These are phyloP conservation scores for Pteropus rufus DNA, from an alignment of 2,797 vertebrate genomes.

Conservation along the genomic window DNA sequence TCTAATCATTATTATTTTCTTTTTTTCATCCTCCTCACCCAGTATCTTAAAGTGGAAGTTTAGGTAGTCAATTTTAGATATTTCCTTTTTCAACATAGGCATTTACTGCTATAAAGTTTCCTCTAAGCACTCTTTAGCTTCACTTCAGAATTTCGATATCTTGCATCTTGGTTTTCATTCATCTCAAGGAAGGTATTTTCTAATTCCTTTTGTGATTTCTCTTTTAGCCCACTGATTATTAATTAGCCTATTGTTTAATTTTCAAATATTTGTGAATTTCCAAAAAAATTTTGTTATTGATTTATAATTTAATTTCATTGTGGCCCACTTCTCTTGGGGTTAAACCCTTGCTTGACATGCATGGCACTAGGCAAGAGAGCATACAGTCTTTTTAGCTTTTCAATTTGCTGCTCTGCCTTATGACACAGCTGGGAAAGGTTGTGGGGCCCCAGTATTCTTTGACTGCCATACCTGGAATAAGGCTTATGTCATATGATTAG, in stretches of 20 bases:
- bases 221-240: background rate
- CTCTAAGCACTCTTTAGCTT: background rate
- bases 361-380: background rate
- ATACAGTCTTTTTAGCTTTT: background rate
- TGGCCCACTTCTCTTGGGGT: background rate
- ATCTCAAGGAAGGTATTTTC: background rate
- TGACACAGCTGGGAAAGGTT: background rate
- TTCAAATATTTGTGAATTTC: background rate
- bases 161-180: background rate
- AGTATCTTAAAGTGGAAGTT: background rate
- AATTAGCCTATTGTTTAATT: background rate
- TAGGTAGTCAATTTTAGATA: background rate
- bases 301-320: background rate
- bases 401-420: background rate
- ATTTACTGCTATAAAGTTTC: background rate
- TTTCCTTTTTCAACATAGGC: background rate
- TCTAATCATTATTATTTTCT: background rate
- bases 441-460: background rate
- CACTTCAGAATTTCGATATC: background rate
- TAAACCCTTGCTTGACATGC: background rate
- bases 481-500: background rate
- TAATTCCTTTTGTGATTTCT: background rate
- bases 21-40: background rate
- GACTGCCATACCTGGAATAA: background rate
- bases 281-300: background rate